A percentile compares a stretch with the other conserved stretches of the same genome.
Conservation (phyloP, 1,140 invertebrate species). For the Camponotus floridanus region DNA sequence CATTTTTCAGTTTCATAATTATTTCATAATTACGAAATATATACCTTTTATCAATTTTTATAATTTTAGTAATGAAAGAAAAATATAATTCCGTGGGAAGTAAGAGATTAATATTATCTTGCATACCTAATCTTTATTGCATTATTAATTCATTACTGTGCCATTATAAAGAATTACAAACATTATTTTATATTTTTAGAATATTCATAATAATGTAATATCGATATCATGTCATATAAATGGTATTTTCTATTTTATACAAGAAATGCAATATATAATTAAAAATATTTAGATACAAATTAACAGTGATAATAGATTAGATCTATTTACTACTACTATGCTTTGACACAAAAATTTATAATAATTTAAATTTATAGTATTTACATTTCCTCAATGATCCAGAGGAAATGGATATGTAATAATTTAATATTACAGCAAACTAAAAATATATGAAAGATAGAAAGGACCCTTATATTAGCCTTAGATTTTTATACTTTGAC, state of each 20-base stretch:
- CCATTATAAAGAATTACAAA: not conserved
- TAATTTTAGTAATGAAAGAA: not conserved
- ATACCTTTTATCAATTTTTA: not conserved
- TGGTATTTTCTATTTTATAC: not conserved
- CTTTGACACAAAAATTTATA: conserved; percentile 14
- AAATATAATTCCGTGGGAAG: not conserved
- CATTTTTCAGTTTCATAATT: not conserved
- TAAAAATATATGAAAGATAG: not conserved
- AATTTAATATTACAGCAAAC: not conserved
- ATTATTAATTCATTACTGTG: not conserved
- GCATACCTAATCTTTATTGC: not conserved
- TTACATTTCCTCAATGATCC: not conserved
- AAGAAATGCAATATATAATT: not conserved
- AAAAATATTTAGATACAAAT: not conserved
- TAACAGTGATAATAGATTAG: not conserved
- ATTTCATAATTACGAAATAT: not conserved
- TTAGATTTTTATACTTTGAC: not conserved
- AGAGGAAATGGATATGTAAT: not conserved
- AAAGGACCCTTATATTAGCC: not conserved
- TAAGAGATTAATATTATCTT: not conserved
- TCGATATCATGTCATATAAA: not conserved
- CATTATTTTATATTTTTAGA: not conserved
- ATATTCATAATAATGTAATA: not conserved
- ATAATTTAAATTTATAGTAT: conserved; percentile 32
- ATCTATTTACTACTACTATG: not conserved